Conservation (phyloP, 1,140 invertebrate genomes). For the Eueides isabella region DNA sequence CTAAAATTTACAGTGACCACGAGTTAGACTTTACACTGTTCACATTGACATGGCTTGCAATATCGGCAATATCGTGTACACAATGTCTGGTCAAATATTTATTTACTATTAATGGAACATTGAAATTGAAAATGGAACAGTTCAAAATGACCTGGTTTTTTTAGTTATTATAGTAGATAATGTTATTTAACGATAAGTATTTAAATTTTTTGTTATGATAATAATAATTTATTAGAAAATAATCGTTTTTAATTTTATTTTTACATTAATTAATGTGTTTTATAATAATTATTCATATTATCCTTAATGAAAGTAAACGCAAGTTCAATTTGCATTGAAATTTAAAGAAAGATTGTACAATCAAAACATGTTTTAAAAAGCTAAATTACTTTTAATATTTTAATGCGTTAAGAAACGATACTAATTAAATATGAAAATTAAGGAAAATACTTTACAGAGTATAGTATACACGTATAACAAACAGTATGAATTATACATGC, state of each 20-base stretch:
- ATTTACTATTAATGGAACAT: slow-evolving; percentile 44
- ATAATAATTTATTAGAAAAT: slow-evolving; percentile 6
- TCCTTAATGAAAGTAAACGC: no score
- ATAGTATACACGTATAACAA: no score
- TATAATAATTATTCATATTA: background rate
- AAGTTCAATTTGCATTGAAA: no score
- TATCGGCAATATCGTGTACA: slow-evolving; percentile 19
- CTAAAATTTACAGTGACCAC: slow-evolving; percentile 46
- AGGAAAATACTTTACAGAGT: background rate
- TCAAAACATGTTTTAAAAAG: background rate
- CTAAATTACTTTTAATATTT: background rate
- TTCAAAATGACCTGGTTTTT: slow-evolving; percentile 11
- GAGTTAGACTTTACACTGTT: slow-evolving; percentile 17
- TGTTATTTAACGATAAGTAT: slow-evolving; percentile 29
- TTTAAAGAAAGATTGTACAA: background rate
- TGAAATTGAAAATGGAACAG: slow-evolving; percentile 11
- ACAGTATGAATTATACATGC: no score
- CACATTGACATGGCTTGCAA: slow-evolving; percentile 32
- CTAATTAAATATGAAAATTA: background rate
- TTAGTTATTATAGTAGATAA: background rate
- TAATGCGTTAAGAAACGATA: background rate
- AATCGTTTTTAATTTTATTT: background rate
- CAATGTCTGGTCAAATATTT: slow-evolving; percentile 44
- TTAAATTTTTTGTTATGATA: slow-evolving; percentile 22
- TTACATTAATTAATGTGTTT: background rate